Conservation (phyloP, 1,140 invertebrate genomes). For the Lasioglossum baleicum region DNA sequence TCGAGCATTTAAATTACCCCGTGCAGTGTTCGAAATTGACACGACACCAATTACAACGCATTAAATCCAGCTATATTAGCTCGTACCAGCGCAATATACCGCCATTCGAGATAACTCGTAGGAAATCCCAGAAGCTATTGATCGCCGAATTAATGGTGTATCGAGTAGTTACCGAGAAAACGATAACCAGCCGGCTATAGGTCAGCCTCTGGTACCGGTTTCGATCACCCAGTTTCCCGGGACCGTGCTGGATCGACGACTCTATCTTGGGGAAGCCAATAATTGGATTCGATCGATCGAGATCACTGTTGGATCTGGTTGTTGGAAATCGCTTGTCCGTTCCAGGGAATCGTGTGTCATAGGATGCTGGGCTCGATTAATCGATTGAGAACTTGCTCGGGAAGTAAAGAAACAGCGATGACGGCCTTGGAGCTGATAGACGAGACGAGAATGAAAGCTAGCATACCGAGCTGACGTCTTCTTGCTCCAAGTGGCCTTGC, state of each 20-base stretch:
- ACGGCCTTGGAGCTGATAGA: neutral
- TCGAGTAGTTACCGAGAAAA: too few species aligned
- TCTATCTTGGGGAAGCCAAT: slow-evolving; percentile 50
- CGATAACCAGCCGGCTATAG: neutral
- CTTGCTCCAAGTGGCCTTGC: too few species aligned
- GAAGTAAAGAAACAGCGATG: neutral
- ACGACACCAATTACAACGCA: neutral
- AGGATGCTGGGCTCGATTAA: slow-evolving; percentile 54
- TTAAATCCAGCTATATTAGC: neutral
- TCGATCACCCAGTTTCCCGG: slow-evolving; percentile 36
- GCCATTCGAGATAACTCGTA: too few species aligned
- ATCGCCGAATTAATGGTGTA: too few species aligned
- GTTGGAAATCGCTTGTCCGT: slow-evolving; percentile 28
- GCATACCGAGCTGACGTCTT: neutral
- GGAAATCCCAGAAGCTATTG: too few species aligned
- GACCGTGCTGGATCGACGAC: slow-evolving; percentile 40
- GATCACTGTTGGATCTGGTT: slow-evolving; percentile 11
- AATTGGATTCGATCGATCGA: slow-evolving; percentile 48
- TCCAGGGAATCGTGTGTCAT: slow-evolving; percentile 44
- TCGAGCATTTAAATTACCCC: neutral
- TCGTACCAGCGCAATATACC: too few species aligned
- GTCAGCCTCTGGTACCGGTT: neutral
- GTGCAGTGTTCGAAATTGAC: neutral
- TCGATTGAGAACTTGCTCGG: slow-evolving; percentile 49
- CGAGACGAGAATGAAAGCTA: slow-evolving; percentile 35